Evolutionary conservation across 2,797 vertebrate species (phyloP).

Genomic region (Hydrolagus colliei): DNA sequence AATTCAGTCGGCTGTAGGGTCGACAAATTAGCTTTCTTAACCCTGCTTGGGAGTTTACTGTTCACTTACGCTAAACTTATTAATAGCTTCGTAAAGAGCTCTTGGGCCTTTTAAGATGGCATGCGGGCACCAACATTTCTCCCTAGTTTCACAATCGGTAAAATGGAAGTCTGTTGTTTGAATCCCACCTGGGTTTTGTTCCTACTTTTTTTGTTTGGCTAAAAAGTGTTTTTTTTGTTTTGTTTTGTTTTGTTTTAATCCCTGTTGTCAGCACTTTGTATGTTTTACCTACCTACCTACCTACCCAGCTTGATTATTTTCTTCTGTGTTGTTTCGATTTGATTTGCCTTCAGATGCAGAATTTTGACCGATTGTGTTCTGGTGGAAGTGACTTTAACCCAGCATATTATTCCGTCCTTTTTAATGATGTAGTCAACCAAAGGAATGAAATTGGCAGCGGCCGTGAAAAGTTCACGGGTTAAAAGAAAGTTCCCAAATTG

Average conservation of each 20-base stretch:
- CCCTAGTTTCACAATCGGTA: not conserved
- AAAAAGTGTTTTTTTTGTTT: not conserved
- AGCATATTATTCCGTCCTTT: not conserved
- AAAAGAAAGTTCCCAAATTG: too few species aligned
- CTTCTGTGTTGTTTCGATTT: constrained; percentile 47
- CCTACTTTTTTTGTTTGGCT: not conserved
- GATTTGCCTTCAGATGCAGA: constrained; percentile 24
- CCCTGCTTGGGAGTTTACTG: not conserved
- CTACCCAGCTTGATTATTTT: constrained; percentile 37
- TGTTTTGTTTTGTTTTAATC: not conserved
- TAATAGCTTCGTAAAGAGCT: not conserved
- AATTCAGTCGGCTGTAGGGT: not conserved
- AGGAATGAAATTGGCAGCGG: not conserved
- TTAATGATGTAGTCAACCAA: not conserved
- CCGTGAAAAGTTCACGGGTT: not conserved
- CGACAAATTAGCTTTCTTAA: not conserved
- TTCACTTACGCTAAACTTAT: not conserved
- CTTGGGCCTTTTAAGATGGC: not conserved
- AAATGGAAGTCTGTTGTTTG: not conserved
- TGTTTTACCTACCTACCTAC: constrained; percentile 36
- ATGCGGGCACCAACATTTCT: not conserved
- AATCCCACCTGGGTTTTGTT: not conserved
- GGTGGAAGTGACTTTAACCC: not conserved
- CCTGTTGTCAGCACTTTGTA: constrained; percentile 17
- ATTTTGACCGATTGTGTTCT: not conserved